phyloP scores from a whole-genome alignment of 2,797 vertebrate species.

The Mycteria americana region DNA sequence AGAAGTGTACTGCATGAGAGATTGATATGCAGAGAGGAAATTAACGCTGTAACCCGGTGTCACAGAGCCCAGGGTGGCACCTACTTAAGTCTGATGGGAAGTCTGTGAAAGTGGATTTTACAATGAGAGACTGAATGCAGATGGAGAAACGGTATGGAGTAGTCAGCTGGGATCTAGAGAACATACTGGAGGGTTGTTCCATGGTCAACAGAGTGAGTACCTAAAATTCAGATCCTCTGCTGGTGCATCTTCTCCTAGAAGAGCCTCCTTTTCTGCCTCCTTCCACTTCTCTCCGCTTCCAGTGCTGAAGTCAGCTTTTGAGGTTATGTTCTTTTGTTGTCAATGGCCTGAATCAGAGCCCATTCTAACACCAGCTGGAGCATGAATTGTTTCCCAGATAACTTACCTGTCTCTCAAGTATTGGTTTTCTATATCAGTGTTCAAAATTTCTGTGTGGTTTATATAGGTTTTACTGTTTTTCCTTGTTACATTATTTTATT shows the following conservation, averaged over 20 bases:
- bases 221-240: neutral
- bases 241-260: neutral
- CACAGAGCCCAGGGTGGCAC: neutral
- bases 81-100: neutral
- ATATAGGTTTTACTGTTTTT: neutral
- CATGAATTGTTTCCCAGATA: neutral
- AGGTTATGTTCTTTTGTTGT: neutral
- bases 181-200: neutral
- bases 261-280: neutral
- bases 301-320: neutral
- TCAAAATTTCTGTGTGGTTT: neutral
- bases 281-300: neutral
- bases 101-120: neutral
- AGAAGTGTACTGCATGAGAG: neutral
- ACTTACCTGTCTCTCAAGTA: neutral
- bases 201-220: neutral
- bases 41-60: neutral
- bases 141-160: neutral
- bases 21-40: neutral
- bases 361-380: neutral
- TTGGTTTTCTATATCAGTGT: fast-evolving
- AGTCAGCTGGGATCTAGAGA: neutral
- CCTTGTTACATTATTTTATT: neutral
- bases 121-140: neutral
- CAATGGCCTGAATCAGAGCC: neutral